Conservation (phyloP, 2,797 vertebrate genomes). For the Pempheris klunzingeri region DNA sequence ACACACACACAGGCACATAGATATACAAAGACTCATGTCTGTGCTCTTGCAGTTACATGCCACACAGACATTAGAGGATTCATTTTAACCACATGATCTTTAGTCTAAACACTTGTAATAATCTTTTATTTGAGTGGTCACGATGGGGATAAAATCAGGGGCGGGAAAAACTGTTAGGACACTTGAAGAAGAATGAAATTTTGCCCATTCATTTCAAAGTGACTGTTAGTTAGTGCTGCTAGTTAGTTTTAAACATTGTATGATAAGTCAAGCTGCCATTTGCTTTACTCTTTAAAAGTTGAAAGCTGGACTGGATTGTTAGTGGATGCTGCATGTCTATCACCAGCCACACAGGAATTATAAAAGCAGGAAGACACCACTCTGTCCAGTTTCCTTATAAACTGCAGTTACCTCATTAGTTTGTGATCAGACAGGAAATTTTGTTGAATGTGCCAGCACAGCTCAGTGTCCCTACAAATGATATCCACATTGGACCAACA, state of each 20-base stretch:
- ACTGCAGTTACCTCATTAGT: neutral
- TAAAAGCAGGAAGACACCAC: neutral
- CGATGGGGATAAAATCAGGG: slow-evolving; percentile 3
- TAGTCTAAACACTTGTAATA: slow-evolving; percentile 39
- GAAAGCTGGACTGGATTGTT: neutral
- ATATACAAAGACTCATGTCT: neutral
- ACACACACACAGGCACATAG: slow-evolving; percentile 27
- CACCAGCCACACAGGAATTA: neutral
- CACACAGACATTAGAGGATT: slow-evolving; percentile 23
- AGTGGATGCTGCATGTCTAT: neutral
- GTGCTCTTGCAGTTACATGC: slow-evolving; percentile 9
- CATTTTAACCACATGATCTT: slow-evolving; percentile 22
- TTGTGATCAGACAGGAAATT: neutral
- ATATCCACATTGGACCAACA: neutral
- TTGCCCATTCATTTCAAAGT: too few relatives aligned
- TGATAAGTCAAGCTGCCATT: too few relatives aligned
- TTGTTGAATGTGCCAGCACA: neutral
- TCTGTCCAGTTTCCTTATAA: neutral
- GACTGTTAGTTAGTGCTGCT: too few relatives aligned
- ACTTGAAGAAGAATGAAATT: too few relatives aligned
- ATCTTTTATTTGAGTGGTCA: slow-evolving; percentile 26
- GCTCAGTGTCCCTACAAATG: neutral
- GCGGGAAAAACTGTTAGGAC: slow-evolving; percentile 1
- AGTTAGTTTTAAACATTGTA: too few relatives aligned
- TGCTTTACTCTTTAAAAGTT: slow-evolving; percentile 15